Percentiles rank a stretch among this genome's conserved stretches.
These are phyloP conservation scores for Miltochrista miniata DNA, from an alignment of 2,888 invertebrate genomes.

Conservation along the genomic window DNA sequence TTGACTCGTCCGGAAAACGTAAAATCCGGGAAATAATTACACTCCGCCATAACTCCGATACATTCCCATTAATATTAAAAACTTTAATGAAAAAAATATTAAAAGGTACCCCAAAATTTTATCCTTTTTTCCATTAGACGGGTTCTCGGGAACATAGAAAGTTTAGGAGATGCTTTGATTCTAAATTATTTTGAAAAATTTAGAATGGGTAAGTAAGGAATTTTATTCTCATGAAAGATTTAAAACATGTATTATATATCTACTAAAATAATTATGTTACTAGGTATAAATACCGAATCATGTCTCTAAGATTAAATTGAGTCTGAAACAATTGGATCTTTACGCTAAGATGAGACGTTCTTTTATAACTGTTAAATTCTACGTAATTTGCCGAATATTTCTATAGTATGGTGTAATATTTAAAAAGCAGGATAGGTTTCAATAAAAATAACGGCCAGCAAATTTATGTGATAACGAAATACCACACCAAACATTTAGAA, in stretches of 20 bases:
- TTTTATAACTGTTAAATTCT: too few relatives aligned
- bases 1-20: slow-evolving; percentile 59
- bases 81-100: slow-evolving; percentile 84
- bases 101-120: slow-evolving; percentile 73
- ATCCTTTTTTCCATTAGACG: slow-evolving; percentile 82
- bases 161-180: slow-evolving; percentile 39
- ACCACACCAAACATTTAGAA: too few relatives aligned
- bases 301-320: neutral
- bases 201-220: too few relatives aligned
- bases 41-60: slow-evolving; percentile 60
- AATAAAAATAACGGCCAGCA: too few relatives aligned
- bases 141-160: slow-evolving; percentile 46
- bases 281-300: neutral
- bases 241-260: too few relatives aligned
- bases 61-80: slow-evolving; percentile 80
- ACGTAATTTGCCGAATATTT: too few relatives aligned
- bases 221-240: too few relatives aligned
- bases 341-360: too few relatives aligned
- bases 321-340: neutral
- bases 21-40: slow-evolving; percentile 75
- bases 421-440: too few relatives aligned
- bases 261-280: too few relatives aligned
- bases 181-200: neutral
- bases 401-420: too few relatives aligned
- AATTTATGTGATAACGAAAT: too few relatives aligned